Percentiles rank a stretch among this genome's conserved stretches.
Conservation (phyloP, 2,797 vertebrate genomes). For the Spea hammondii region DNA sequence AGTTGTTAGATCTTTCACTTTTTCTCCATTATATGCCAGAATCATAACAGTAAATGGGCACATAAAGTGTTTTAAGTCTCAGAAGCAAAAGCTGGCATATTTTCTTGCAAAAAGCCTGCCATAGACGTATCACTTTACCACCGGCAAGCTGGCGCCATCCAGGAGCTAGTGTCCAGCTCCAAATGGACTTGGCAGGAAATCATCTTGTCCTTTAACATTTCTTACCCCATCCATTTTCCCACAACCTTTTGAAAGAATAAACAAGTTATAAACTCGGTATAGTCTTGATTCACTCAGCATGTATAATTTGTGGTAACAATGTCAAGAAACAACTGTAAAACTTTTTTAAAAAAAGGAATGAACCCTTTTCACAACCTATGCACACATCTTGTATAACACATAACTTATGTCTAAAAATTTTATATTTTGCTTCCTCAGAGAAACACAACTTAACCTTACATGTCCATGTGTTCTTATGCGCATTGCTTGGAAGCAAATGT, state of each 20-base stretch:
- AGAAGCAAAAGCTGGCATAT: slow-evolving; percentile 32
- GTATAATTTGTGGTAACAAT: slow-evolving; percentile 1
- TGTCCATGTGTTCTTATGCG: too few species aligned
- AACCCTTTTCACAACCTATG: background rate
- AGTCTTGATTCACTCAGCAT: slow-evolving; percentile 20
- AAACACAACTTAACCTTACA: too few species aligned
- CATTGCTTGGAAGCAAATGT: too few species aligned
- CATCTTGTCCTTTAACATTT: slow-evolving; percentile 28
- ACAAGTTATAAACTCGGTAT: slow-evolving; percentile 1
- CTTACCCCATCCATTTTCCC: slow-evolving; percentile 36
- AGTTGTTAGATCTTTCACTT: slow-evolving; percentile 21
- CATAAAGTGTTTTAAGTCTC: slow-evolving; percentile 42
- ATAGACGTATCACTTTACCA: slow-evolving; percentile 37
- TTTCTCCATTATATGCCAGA: slow-evolving; percentile 19
- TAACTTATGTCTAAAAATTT: too few species aligned
- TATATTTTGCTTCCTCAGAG: too few species aligned
- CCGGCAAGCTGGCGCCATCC: slow-evolving; percentile 37
- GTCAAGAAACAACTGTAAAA: slow-evolving; percentile 11
- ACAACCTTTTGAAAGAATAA: slow-evolving; percentile 32
- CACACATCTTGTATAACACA: background rate
- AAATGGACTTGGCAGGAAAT: slow-evolving; percentile 31
- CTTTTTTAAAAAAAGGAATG: background rate
- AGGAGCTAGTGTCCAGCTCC: slow-evolving; percentile 30
- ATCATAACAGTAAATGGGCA: slow-evolving; percentile 40
- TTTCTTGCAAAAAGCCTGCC: slow-evolving; percentile 25